Base-by-base conservation (phyloP, 1,140 invertebrate genomes). In the Whitmania pigra region DNA sequence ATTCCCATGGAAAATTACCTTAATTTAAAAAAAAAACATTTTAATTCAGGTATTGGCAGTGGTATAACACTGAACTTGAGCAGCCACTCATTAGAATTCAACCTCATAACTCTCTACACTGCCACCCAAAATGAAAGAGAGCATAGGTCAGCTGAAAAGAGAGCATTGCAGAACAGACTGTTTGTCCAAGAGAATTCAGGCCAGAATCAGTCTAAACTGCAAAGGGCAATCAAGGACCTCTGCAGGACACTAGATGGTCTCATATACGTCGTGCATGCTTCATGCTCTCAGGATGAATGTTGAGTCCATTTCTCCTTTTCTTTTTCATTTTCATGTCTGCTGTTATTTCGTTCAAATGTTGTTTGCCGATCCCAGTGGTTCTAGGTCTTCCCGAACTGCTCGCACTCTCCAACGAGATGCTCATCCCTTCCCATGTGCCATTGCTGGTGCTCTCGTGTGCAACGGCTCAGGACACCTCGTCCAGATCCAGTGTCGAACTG, bases 211-310 rank as follows among this genome's bases (percentile, higher is more conserved):
- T 27, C 27, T 15, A 53, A 54, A 29, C 18, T 72, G 36, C 40
- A 72, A 71, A 20, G 31, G 22, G 70, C 40, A 25, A 49, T 73
- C 57, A 73, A 75, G 54, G 74, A 73, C 13, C 55, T 75, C 25
- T 75, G 72, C 63, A 53, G 36, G n/a, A 75, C 72, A 9, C 43
- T 75, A 9, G 74, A 75, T 73, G 74, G 29, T 1, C 71, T 75
- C 17, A 40, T 75, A 27, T 75, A 73, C 57, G 72, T 75, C 7
- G 55, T 71, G 22, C 72, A 75, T 67, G 72, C 69, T 6, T 67
- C 36, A 20, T 49, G 57, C 25, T 25, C 57, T 20, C 27, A n/a
- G 17, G 43, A 72, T 15, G 49, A 69, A 67, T 43, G 73, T 49
- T 74, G 29, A 57, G 73, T 36, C n/a, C 20, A 72, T 72, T 27